Percentiles rank a stretch among this genome's conserved stretches.
Evolutionary conservation across 1,140 invertebrate species (phyloP).

Genomic region (Rhagoletis zephyria): DNA sequence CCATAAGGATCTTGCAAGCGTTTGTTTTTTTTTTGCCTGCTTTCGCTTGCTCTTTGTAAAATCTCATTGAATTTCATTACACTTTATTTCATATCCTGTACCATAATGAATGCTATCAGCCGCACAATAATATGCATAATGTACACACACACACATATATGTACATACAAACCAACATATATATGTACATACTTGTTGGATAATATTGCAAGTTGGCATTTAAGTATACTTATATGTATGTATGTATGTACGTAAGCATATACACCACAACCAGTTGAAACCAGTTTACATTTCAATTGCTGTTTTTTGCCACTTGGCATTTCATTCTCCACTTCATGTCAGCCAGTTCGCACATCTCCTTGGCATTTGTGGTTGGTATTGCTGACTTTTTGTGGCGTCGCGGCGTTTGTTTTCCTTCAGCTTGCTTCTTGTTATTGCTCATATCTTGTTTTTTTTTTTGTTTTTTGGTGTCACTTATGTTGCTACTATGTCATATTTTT

Average conservation of each 20-base stretch:
- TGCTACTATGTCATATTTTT: constrained; percentile 44
- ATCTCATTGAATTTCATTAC: constrained; percentile 33
- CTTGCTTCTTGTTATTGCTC: neutral
- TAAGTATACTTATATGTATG: neutral
- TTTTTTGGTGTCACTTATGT: constrained; percentile 11
- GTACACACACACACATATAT: neutral
- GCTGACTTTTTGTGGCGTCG: neutral
- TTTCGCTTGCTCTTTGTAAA: neutral
- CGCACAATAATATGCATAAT: neutral
- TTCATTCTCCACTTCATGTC: neutral
- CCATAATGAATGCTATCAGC: neutral
- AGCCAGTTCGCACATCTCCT: neutral
- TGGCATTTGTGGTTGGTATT: constrained; percentile 21
- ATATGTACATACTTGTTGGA: no score
- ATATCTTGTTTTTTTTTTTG: neutral
- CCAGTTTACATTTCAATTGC: constrained; percentile 43
- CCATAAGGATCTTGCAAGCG: neutral
- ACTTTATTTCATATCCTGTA: neutral
- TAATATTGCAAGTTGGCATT: no score
- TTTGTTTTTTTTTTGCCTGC: neutral
- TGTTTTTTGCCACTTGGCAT: neutral
- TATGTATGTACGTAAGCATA: neutral
- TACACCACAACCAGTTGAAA: neutral
- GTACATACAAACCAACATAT: neutral
- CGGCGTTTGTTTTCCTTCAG: neutral